Evolutionary conservation across 1,140 invertebrate species (phyloP).

Genomic region (Lucilia cuprina): DNA sequence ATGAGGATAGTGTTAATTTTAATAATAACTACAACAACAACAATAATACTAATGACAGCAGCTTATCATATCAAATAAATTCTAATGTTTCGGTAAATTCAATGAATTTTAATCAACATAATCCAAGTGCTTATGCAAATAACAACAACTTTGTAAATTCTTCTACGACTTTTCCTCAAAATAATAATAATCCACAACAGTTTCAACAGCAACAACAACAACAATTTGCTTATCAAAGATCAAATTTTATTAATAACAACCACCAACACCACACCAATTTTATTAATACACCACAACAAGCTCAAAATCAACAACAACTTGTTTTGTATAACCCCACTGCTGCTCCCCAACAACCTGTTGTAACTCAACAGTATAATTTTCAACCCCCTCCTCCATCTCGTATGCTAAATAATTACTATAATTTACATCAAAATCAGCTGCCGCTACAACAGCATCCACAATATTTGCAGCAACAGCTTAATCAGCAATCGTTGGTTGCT

Average conservation of each 20-base stretch:
- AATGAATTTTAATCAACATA: background rate
- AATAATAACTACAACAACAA: constrained; percentile 9
- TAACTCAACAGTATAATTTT: background rate
- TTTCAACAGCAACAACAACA: constrained; percentile 31
- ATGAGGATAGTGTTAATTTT: constrained; percentile 14
- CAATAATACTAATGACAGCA: background rate
- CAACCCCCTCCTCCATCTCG: background rate
- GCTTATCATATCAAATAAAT: background rate
- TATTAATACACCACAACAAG: background rate
- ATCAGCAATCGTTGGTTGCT: background rate
- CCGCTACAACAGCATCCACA: background rate
- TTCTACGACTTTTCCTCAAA: background rate
- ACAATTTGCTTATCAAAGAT: background rate
- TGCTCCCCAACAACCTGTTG: background rate
- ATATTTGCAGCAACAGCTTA: background rate
- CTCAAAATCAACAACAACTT: constrained; percentile 16
- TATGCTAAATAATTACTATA: background rate
- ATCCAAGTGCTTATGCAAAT: background rate
- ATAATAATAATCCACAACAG: background rate
- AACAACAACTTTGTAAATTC: background rate
- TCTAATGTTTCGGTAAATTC: background rate
- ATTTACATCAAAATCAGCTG: background rate
- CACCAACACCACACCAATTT: background rate
- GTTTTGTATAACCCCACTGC: background rate
- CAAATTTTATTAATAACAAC: background rate